These are phyloP conservation scores for Laticauda laticaudata DNA, from an alignment of 2,113 vertebrate species.

Conservation along the genomic window DNA sequence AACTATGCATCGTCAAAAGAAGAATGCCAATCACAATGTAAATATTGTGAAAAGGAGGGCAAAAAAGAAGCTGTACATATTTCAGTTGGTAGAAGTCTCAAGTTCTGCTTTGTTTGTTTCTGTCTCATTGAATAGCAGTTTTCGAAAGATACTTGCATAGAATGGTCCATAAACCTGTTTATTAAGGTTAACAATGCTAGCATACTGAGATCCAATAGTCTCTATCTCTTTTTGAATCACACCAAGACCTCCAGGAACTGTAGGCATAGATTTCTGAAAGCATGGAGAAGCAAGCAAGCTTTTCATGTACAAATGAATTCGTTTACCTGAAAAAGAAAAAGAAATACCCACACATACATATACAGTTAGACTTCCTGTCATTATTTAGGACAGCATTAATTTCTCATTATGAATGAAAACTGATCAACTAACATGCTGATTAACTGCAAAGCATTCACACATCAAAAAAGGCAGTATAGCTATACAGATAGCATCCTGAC, in stretches of 20 bases:
- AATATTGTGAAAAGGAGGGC: slow-evolving; percentile 17
- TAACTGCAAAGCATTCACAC: neutral
- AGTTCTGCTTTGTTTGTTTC: slow-evolving; percentile 54
- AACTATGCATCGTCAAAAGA: slow-evolving; percentile 10
- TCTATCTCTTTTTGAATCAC: slow-evolving; percentile 82
- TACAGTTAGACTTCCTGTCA: neutral
- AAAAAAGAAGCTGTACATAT: neutral
- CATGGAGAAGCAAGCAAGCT: slow-evolving; percentile 74
- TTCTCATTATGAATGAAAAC: neutral
- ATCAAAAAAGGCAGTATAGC: neutral
- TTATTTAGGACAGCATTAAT: neutral
- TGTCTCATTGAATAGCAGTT: slow-evolving; percentile 77
- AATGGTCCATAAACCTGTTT: slow-evolving; percentile 89
- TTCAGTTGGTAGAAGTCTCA: slow-evolving; percentile 49
- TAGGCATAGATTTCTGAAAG: slow-evolving; percentile 71
- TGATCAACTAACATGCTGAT: neutral
- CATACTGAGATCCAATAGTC: slow-evolving; percentile 76
- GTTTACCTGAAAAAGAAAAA: slow-evolving; percentile 76
- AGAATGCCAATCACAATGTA: slow-evolving; percentile 7
- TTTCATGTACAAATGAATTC: slow-evolving; percentile 83
- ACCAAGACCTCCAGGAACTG: slow-evolving; percentile 80
- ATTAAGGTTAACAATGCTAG: slow-evolving; percentile 86
- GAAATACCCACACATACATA: neutral
- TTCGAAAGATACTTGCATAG: slow-evolving; percentile 87
- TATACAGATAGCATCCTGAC: neutral